These are phyloP conservation scores for Bucco capensis DNA, from an alignment of 2,113 vertebrate genomes.

Conservation along the genomic window DNA sequence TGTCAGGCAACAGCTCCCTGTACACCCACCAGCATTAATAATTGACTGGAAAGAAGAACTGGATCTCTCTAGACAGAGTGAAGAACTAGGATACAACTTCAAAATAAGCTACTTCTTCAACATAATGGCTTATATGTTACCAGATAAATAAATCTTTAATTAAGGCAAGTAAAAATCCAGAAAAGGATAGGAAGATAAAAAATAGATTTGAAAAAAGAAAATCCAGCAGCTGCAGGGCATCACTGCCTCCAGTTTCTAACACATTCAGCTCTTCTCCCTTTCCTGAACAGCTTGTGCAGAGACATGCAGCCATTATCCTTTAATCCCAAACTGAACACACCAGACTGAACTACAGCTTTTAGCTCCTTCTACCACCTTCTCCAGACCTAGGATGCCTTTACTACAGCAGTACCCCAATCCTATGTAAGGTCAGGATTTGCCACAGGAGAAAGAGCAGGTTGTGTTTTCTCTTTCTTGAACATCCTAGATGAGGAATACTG, in stretches of 20 bases:
- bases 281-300: neutral
- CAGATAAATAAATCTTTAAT: neutral
- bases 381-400: neutral
- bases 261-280: neutral
- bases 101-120: neutral
- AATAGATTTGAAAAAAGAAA: neutral
- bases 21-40: neutral
- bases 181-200: neutral
- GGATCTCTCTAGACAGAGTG: neutral
- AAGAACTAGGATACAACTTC: neutral
- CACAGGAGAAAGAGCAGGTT: neutral
- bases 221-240: neutral
- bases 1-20: neutral
- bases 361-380: neutral
- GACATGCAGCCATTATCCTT: neutral
- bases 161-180: neutral
- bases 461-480: neutral
- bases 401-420: neutral
- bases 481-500: neutral
- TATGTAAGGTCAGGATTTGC: neutral
- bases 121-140: neutral
- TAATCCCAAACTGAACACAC: neutral
- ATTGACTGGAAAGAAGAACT: neutral
- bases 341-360: neutral
- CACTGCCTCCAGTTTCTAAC: neutral